Evolutionary conservation across 1,140 invertebrate species (phyloP).

Genomic region (Drosophila erecta): DNA sequence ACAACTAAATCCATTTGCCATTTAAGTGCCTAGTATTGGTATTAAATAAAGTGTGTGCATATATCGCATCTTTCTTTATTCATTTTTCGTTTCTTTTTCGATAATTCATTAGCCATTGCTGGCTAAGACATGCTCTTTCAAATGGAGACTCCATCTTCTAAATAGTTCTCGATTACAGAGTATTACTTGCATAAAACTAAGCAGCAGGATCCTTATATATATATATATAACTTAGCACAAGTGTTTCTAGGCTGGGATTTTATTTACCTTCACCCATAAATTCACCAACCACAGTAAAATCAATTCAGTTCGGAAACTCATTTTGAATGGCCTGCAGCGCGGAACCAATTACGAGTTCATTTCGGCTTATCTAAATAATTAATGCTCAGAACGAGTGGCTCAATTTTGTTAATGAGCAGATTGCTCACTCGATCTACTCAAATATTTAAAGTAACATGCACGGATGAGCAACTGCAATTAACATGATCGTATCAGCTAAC

Average conservation of each 20-base stretch:
- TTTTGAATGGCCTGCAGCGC: not conserved
- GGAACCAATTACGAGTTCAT: slow-evolving; percentile 1
- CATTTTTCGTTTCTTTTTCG: too few species aligned
- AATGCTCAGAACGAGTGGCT: not conserved
- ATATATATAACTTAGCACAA: too few species aligned
- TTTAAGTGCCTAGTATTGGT: slow-evolving; percentile 19
- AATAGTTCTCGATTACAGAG: too few species aligned
- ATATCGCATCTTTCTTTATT: slow-evolving; percentile 8
- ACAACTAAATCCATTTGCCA: not conserved
- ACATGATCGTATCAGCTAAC: not conserved
- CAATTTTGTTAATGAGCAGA: not conserved
- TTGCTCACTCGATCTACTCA: not conserved
- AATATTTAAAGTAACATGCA: not conserved
- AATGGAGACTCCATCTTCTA: too few species aligned
- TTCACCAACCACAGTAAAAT: not conserved
- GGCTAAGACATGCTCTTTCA: too few species aligned
- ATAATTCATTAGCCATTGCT: too few species aligned
- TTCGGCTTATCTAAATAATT: not conserved
- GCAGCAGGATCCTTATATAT: slow-evolving; percentile 24
- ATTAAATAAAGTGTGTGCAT: slow-evolving; percentile 18
- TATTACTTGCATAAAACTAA: not conserved
- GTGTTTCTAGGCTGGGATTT: too few species aligned
- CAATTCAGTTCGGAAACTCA: not conserved
- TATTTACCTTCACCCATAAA: too few species aligned
- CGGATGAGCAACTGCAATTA: slow-evolving; percentile 7